These are phyloP conservation scores for Malacosoma neustria DNA, from an alignment of 2,888 invertebrate species.

Conservation along the genomic window DNA sequence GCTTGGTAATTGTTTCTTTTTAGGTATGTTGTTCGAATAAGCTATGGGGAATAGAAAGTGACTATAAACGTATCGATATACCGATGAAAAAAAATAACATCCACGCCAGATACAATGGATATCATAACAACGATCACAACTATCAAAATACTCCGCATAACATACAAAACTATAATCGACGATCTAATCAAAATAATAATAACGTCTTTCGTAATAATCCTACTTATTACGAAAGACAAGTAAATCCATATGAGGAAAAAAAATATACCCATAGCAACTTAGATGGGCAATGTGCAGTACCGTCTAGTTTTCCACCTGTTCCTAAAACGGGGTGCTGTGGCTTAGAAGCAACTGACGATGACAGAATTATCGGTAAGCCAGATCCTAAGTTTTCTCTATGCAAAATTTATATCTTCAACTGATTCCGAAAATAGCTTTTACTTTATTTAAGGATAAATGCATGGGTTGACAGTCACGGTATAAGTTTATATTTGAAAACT, in stretches of 20 bases:
- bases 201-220: neutral
- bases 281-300: conserved; percentile 28
- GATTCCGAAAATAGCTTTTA: no score
- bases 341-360: conserved; percentile 37
- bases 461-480: no score
- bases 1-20: conserved; percentile 16
- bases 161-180: neutral
- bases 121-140: no score
- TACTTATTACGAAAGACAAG: neutral
- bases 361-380: conserved; percentile 42
- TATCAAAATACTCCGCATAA: neutral
- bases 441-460: no score
- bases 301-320: conserved; percentile 41
- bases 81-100: no score
- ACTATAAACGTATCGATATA: neutral
- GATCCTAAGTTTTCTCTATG: conserved; percentile 4
- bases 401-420: no score
- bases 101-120: no score
- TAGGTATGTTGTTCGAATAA: conserved; percentile 44
- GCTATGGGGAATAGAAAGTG: conserved; percentile 21
- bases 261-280: conserved; percentile 8
- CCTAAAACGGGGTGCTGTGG: conserved; percentile 53
- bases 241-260: no score
- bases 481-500: no score
- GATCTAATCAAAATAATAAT: neutral